A percentile compares a stretch with the other conserved stretches of the same genome.
These are phyloP conservation scores for Bruchidius siliquastri DNA, from an alignment of 2,888 invertebrate species.

Conservation along the genomic window DNA sequence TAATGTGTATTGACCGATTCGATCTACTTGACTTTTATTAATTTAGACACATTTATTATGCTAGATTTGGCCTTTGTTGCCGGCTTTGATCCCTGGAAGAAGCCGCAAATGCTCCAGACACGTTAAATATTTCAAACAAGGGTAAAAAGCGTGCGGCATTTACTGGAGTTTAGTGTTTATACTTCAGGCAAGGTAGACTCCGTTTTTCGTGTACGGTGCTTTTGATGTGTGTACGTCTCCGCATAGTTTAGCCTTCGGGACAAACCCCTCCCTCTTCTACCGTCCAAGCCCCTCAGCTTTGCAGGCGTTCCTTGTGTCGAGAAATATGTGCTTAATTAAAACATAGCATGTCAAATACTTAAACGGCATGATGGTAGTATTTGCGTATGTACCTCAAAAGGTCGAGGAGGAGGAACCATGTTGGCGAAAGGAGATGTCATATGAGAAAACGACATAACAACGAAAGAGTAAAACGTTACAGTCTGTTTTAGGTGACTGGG, in stretches of 20 bases:
- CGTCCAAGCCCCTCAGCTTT: slow-evolving; percentile 12
- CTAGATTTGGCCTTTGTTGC: background rate
- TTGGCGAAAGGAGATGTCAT: background rate
- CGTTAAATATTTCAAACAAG: background rate
- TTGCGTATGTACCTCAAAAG: slow-evolving; percentile 30
- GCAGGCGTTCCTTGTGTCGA: slow-evolving; percentile 39
- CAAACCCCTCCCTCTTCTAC: slow-evolving; percentile 32
- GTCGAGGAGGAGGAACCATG: slow-evolving; percentile 20
- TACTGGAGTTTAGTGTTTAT: background rate
- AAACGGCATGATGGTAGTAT: slow-evolving; percentile 26
- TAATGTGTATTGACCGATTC: no score
- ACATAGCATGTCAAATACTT: slow-evolving; percentile 47
- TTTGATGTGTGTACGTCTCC: slow-evolving; percentile 22
- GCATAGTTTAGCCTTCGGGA: slow-evolving; percentile 36
- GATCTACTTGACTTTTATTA: no score
- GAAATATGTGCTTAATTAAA: slow-evolving; percentile 46
- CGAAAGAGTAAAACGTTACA: background rate
- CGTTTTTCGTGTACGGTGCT: slow-evolving; percentile 8
- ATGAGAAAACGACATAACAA: background rate
- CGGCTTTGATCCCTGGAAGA: background rate
- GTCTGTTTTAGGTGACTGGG: no score
- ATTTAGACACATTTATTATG: no score
- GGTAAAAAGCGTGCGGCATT: background rate
- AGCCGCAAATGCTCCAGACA: background rate
- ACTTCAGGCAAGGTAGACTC: slow-evolving; percentile 10